Conservation (phyloP, 2,888 invertebrate genomes). For the Pecten maximus region DNA sequence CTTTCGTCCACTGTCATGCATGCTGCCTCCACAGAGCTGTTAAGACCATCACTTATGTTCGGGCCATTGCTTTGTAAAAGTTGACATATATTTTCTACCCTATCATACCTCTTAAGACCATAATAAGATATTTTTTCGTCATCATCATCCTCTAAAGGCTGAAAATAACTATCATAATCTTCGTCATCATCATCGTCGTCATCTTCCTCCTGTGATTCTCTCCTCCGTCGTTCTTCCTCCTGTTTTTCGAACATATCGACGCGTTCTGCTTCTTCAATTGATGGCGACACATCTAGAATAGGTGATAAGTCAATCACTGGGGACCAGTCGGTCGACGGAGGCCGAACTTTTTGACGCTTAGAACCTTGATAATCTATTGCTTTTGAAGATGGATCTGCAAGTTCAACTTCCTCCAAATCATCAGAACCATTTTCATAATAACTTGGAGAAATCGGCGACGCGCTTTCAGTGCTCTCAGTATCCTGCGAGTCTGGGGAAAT, state of each 20-base stretch:
- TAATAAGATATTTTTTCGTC: conserved; percentile 64
- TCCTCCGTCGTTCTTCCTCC: conserved; percentile 72
- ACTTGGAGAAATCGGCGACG: conserved; percentile 76
- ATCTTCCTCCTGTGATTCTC: conserved; percentile 67
- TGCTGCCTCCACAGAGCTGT: not conserved
- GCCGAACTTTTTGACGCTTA: conserved; percentile 79
- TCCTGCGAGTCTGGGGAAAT: conserved; percentile 72
- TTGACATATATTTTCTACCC: conserved; percentile 79
- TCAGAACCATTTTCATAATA: conserved; percentile 74
- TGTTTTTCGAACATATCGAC: conserved; percentile 80
- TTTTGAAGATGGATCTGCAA: conserved; percentile 79
- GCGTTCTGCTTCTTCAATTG: conserved; percentile 82
- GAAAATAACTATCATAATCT: conserved; percentile 55
- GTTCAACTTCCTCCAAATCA: conserved; percentile 69
- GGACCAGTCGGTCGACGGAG: conserved; percentile 82
- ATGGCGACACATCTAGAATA: conserved; percentile 83
- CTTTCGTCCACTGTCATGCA: conserved; percentile 3
- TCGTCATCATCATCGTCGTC: conserved; percentile 65
- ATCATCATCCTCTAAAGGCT: conserved; percentile 56
- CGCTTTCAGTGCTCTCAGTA: conserved; percentile 64
- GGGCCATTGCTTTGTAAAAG: conserved; percentile 62
- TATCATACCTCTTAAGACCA: conserved; percentile 75
- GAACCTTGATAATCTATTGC: conserved; percentile 80
- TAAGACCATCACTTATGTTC: not conserved
- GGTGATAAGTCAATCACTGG: conserved; percentile 83